Conservation (phyloP, 2,113 vertebrate genomes). For the Notechis scutatus region DNA sequence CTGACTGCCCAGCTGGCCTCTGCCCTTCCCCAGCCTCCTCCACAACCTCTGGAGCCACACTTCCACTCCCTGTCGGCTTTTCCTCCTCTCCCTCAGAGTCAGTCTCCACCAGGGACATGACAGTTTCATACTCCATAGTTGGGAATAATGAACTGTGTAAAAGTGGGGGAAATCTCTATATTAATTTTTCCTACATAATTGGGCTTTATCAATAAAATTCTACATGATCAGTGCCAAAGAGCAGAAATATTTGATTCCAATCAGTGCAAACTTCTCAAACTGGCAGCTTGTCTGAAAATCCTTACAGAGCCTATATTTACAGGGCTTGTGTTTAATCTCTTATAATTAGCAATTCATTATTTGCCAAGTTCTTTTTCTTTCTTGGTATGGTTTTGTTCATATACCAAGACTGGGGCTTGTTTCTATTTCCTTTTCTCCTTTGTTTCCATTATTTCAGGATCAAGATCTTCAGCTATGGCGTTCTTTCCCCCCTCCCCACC, state of each 20-base stretch:
- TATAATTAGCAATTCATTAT: not conserved
- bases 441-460: not conserved
- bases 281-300: not conserved
- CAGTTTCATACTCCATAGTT: slow-evolving; percentile 48
- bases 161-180: rapidly evolving
- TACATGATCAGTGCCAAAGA: not conserved
- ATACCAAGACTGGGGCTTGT: not conserved
- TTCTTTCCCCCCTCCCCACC: not conserved
- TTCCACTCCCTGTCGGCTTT: no score
- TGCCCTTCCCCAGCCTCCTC: no score
- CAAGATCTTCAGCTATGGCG: not conserved
- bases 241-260: not conserved
- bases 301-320: not conserved
- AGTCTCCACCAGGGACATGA: no score
- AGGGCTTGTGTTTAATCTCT: not conserved
- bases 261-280: not conserved
- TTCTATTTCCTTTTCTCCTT: not conserved
- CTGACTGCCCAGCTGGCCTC: no score
- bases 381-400: not conserved
- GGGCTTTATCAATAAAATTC: rapidly evolving
- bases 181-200: not conserved
- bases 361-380: not conserved
- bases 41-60: no score
- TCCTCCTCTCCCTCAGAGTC: no score
- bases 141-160: slow-evolving; percentile 1